Evolutionary conservation across 1,140 invertebrate species (phyloP).

Genomic region (Gryon sp.): DNA sequence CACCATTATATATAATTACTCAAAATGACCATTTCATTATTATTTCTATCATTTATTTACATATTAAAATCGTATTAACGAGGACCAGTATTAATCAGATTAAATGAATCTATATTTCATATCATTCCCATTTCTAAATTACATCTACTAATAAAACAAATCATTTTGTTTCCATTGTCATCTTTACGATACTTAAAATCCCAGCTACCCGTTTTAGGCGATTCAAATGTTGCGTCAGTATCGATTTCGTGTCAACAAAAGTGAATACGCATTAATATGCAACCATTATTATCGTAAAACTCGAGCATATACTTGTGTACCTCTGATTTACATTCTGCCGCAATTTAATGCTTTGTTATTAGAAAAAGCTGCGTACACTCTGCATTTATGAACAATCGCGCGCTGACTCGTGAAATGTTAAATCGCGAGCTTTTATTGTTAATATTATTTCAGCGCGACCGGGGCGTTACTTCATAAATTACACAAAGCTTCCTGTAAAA

Average conservation of each 20-base stretch:
- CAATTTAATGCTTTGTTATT: conserved; percentile 31
- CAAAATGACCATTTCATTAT: too few relatives aligned
- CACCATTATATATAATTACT: too few relatives aligned
- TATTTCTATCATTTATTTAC: too few relatives aligned
- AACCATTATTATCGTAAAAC: conserved; percentile 3
- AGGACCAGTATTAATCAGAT: too few relatives aligned
- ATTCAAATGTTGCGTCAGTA: conserved; percentile 26
- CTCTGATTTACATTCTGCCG: conserved; percentile 21
- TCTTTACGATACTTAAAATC: conserved; percentile 35
- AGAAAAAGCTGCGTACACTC: background rate
- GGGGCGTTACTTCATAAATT: conserved; percentile 23
- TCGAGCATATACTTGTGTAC: background rate
- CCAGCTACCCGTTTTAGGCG: conserved; percentile 38
- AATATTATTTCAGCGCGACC: conserved; percentile 12
- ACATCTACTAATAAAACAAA: too few relatives aligned
- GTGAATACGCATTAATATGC: conserved; percentile 16
- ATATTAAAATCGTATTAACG: too few relatives aligned
- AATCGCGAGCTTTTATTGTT: conserved; percentile 28
- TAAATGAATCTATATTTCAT: too few relatives aligned
- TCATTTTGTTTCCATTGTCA: too few relatives aligned
- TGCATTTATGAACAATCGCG: conserved; percentile 11
- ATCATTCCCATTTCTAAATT: too few relatives aligned
- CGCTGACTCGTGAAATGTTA: background rate
- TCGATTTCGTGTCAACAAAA: conserved; percentile 45
- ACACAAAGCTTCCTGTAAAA: conserved; percentile 9